These are phyloP conservation scores for Blastobasis lacticolella DNA, from an alignment of 2,888 invertebrate genomes.

Conservation along the genomic window DNA sequence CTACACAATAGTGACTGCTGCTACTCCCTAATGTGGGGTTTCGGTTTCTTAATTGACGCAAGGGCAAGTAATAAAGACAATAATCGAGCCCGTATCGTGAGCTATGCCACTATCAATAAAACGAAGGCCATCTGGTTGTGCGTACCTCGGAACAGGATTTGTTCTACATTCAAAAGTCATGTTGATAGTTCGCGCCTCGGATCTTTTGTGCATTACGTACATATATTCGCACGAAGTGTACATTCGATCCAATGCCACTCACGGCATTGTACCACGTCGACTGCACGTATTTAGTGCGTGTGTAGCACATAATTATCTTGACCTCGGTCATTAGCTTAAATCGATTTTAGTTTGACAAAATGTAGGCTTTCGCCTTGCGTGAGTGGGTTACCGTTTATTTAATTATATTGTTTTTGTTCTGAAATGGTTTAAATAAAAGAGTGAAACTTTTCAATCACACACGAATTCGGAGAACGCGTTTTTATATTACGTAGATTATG, in stretches of 20 bases:
- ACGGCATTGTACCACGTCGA: neutral
- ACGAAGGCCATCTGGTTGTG: slow-evolving; percentile 1
- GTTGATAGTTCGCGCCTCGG: too few relatives aligned
- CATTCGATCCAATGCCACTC: neutral
- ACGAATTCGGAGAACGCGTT: too few relatives aligned
- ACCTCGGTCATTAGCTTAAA: slow-evolving; percentile 3
- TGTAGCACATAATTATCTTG: slow-evolving; percentile 3
- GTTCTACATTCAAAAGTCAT: neutral
- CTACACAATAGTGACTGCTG: too few relatives aligned
- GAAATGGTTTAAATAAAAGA: too few relatives aligned
- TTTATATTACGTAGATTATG: too few relatives aligned
- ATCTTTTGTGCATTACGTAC: too few relatives aligned
- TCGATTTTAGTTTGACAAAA: slow-evolving; percentile 1
- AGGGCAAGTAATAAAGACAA: neutral
- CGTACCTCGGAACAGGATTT: slow-evolving; percentile 1
- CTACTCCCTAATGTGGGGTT: too few relatives aligned
- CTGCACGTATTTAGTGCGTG: neutral
- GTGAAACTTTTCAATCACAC: too few relatives aligned
- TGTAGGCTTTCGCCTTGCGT: neutral
- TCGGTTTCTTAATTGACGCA: neutral
- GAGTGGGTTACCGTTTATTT: neutral
- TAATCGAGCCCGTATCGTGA: neutral
- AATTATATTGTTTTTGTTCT: too few relatives aligned
- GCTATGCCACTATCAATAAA: neutral
- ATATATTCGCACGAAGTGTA: neutral